A percentile compares a stretch with the other conserved stretches of the same genome.
Conservation (phyloP, 2,113 vertebrate genomes). For the Heterochromis multidens region DNA sequence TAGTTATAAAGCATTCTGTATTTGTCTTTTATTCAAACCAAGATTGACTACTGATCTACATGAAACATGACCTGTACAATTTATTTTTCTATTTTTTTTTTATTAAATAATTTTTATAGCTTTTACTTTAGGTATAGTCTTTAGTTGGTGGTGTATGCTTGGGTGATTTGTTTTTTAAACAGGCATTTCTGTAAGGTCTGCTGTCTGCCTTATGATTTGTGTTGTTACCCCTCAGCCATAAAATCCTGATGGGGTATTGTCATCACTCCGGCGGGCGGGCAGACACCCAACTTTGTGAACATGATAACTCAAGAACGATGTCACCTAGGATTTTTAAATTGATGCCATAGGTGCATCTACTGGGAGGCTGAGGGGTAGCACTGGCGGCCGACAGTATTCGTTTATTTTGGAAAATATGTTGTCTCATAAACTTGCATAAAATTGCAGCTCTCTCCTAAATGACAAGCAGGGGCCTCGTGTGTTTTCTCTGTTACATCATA, state of each 20-base stretch:
- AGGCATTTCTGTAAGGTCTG: not conserved
- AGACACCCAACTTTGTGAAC: no score
- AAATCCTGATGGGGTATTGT: no score
- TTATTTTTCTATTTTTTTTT: not conserved
- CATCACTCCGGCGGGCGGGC: no score
- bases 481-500: conserved; percentile 57
- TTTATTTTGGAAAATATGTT: not conserved
- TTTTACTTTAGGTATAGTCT: not conserved
- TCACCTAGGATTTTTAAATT: no score
- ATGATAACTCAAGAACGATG: no score
- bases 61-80: not conserved
- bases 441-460: not conserved
- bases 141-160: not conserved
- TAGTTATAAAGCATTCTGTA: not conserved
- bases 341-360: no score
- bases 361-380: no score
- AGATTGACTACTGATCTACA: not conserved
- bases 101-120: not conserved
- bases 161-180: not conserved
- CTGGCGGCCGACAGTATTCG: no score
- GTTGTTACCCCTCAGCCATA: no score
- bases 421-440: not conserved
- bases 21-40: not conserved
- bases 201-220: not conserved
- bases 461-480: not conserved